These are phyloP conservation scores for Xerus inauris DNA, from an alignment of 2,113 vertebrate genomes.

Conservation along the genomic window DNA sequence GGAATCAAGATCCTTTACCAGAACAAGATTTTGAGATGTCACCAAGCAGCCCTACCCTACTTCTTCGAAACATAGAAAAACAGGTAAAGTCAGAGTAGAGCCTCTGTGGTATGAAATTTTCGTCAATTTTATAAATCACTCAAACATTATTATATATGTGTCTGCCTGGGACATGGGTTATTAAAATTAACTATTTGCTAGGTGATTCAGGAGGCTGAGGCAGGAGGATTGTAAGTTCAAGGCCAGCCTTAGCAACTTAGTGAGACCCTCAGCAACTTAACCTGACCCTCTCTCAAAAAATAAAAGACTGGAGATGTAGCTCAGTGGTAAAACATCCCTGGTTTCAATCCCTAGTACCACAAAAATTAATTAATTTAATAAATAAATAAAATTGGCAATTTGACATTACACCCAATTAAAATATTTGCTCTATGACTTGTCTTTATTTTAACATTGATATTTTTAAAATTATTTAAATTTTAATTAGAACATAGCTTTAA, in stretches of 20 bases:
- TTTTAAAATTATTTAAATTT: constrained; percentile 37
- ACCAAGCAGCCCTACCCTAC: constrained; percentile 94
- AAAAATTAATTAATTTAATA: no score
- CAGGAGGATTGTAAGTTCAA: no score
- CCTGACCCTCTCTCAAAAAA: no score
- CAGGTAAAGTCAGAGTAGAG: constrained; percentile 88
- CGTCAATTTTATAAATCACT: background rate
- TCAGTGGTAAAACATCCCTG: no score
- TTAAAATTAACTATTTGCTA: constrained; percentile 56
- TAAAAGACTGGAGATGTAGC: no score
- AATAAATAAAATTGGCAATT: constrained; percentile 28
- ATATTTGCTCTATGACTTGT: background rate
- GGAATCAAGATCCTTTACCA: constrained; percentile 85
- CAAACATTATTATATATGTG: background rate
- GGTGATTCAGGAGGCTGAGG: no score
- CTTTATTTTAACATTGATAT: constrained; percentile 27
- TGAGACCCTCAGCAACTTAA: no score
- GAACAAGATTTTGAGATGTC: constrained; percentile 92
- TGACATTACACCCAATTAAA: constrained; percentile 59
- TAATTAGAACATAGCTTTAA: background rate
- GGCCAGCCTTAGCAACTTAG: no score
- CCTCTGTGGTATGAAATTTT: constrained; percentile 12
- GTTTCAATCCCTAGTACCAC: no score
- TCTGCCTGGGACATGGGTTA: background rate
- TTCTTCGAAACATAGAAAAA: constrained; percentile 96